These are phyloP conservation scores for Tribolium castaneum DNA, from an alignment of 1,140 invertebrate species.

Conservation along the genomic window DNA sequence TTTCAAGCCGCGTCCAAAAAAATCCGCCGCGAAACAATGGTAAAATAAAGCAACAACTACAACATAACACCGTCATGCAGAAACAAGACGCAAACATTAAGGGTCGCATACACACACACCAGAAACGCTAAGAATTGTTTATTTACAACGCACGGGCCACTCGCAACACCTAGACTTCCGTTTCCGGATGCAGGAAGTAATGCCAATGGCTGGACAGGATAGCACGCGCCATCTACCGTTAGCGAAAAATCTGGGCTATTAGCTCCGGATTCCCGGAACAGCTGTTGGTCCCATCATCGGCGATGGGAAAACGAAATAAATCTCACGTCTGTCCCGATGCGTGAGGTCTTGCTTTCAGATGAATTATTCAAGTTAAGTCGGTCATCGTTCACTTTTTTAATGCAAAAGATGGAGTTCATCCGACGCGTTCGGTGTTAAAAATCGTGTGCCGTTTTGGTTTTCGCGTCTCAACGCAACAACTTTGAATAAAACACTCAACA, in stretches of 20 bases:
- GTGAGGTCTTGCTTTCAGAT: constrained; percentile 55
- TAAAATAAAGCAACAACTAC: constrained; percentile 17
- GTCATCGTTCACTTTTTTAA: constrained; percentile 49
- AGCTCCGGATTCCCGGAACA: constrained; percentile 21
- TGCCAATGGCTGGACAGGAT: constrained; percentile 52
- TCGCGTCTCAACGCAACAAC: background rate
- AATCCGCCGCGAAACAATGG: background rate
- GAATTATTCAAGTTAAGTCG: constrained; percentile 58
- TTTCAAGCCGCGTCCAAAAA: background rate
- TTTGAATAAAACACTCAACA: background rate
- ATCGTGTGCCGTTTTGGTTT: constrained; percentile 16
- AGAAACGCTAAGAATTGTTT: constrained; percentile 1
- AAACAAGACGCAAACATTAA: constrained; percentile 2
- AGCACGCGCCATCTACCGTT: constrained; percentile 42
- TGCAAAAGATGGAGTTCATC: constrained; percentile 16
- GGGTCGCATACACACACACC: constrained; percentile 31
- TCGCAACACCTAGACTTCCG: constrained; percentile 49
- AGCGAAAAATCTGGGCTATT: constrained; percentile 20
- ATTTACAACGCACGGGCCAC: constrained; percentile 31
- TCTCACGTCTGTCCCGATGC: constrained; percentile 53
- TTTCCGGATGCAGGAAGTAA: constrained; percentile 53
- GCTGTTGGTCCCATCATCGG: constrained; percentile 6
- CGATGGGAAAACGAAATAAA: constrained; percentile 56
- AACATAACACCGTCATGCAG: constrained; percentile 20
- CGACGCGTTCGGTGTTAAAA: constrained; percentile 43